A percentile compares a stretch with the other conserved stretches of the same genome.
Conservation (phyloP, 2,113 vertebrate species). For the Oncorhynchus clarkii region DNA sequence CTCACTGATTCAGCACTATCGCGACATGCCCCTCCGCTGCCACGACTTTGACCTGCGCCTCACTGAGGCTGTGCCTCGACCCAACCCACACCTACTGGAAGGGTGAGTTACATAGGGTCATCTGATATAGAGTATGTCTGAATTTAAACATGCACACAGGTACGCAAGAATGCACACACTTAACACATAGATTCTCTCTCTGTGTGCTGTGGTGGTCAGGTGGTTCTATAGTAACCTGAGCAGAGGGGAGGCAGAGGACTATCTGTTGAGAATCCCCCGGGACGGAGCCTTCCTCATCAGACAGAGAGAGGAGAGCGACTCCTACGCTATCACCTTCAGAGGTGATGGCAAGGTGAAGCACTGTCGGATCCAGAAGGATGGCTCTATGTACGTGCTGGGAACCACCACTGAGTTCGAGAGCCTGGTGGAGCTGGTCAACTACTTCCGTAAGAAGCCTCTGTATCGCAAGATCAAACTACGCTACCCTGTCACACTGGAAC, state of each 20-base stretch:
- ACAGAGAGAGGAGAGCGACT: slow-evolving; percentile 84
- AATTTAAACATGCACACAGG: not conserved
- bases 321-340: slow-evolving; percentile 96
- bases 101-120: slow-evolving; percentile 66
- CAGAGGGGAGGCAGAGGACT: slow-evolving; percentile 92
- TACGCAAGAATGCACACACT: slow-evolving; percentile 1
- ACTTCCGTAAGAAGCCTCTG: slow-evolving; percentile 87
- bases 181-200: not conserved
- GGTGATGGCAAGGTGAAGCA: slow-evolving; percentile 94
- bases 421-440: slow-evolving; percentile 89
- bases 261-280: slow-evolving; percentile 90
- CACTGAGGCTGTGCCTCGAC: slow-evolving; percentile 85
- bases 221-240: slow-evolving; percentile 95
- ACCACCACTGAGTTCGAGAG: slow-evolving; percentile 93
- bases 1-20: slow-evolving; percentile 89
- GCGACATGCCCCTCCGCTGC: slow-evolving; percentile 84
- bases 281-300: slow-evolving; percentile 96
- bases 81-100: slow-evolving; percentile 82
- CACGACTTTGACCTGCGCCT: slow-evolving; percentile 91
- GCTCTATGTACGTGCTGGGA: slow-evolving; percentile 84
- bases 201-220: slow-evolving; percentile 56
- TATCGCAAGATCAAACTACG: slow-evolving; percentile 94
- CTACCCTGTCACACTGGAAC: slow-evolving; percentile 89
- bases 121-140: too few species aligned
- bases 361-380: slow-evolving; percentile 90